Evolutionary conservation across 2,113 vertebrate species (phyloP), one percentile per base, ranked within the genome.

Genomic region (Perca schrenkii): DNA sequence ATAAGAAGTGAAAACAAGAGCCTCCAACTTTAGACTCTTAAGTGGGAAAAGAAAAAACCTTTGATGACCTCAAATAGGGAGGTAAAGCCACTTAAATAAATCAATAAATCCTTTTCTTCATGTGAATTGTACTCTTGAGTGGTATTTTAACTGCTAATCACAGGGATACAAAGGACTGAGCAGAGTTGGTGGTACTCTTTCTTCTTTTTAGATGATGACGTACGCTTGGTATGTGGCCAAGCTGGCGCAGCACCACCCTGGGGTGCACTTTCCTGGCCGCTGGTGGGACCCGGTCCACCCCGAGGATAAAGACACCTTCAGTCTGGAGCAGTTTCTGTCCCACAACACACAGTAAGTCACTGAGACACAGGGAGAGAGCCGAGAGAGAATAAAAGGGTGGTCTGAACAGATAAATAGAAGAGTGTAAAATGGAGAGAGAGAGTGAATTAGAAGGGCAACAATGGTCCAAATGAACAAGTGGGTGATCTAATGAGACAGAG

Each of bases 151-250:
- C 52, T 70, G 36, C 34, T 76, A 67, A 75, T 63, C 74, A 61
- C 28, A 47, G 12, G 15, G 11, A 66, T 74, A 16, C 67, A 61
- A 65, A 76, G 22, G 34, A 16, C 17, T 77, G 4, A 74, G 46
- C 72, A 21, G 36, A 74, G n/a, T 69, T 36, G 40, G 68, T 82
- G 74, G 57, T 80, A 5, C 28, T 62, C 36, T 80, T 57, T 73
- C 52, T 82, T 76, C 34, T 67, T 17, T 52, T 31, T 69, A 99
- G 98, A 97, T 99, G 98, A 98, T 99, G 98, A 99, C 98, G 57
- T 99, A 99, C 0, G 72, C 91, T 5, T 99, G 98, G 98, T 99
- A 99, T 88, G 95, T 99, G 89, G 94, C 96, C 80, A 99, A 97
- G 91, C 93, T 99, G 86, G 96, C 95, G 3, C 96, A 94, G 69